Evolutionary conservation across 2,797 vertebrate genomes (phyloP).

Genomic region (Centropyge bicolor): DNA sequence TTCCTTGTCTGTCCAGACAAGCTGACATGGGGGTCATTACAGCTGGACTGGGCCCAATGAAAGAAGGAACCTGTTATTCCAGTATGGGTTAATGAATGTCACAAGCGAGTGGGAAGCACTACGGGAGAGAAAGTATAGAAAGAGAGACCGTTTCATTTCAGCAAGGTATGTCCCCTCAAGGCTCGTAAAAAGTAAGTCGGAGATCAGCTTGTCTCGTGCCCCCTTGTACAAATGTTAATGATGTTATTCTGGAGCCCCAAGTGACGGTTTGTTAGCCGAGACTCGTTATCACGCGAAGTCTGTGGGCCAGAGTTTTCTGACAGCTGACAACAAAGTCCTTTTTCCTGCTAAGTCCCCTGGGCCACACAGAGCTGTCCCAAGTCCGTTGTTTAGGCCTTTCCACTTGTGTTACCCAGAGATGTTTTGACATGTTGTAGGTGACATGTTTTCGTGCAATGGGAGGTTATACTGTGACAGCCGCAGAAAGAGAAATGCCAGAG

Average conservation of each 20-base stretch:
- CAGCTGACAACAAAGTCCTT: constrained; percentile 69
- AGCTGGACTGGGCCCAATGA: constrained; percentile 49
- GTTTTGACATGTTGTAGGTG: constrained; percentile 72
- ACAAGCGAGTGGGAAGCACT: constrained; percentile 51
- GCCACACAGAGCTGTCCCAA: constrained; percentile 44
- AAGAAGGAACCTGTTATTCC: constrained; percentile 68
- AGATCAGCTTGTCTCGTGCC: constrained; percentile 57
- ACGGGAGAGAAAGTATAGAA: constrained; percentile 43
- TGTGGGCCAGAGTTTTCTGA: constrained; percentile 50
- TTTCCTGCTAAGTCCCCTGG: constrained; percentile 43
- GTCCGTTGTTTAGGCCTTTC: constrained; percentile 55
- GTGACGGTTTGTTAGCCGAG: constrained; percentile 75
- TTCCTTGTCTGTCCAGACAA: constrained; percentile 46
- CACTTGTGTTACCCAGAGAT: constrained; percentile 59
- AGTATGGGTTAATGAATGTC: constrained; percentile 77
- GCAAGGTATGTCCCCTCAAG: constrained; percentile 64
- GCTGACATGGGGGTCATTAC: constrained; percentile 57
- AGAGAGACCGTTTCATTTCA: constrained; percentile 63
- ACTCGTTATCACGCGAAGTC: constrained; percentile 62
- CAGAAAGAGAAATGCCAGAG: constrained; percentile 53
- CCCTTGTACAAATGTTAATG: constrained; percentile 71
- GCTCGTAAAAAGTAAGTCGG: constrained; percentile 60
- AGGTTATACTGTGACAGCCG: constrained; percentile 26
- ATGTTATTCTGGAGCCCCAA: constrained; percentile 65
- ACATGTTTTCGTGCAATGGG: constrained; percentile 63